phyloP scores from a whole-genome alignment of 2,888 invertebrate species.

The Hypercompe scribonia region DNA sequence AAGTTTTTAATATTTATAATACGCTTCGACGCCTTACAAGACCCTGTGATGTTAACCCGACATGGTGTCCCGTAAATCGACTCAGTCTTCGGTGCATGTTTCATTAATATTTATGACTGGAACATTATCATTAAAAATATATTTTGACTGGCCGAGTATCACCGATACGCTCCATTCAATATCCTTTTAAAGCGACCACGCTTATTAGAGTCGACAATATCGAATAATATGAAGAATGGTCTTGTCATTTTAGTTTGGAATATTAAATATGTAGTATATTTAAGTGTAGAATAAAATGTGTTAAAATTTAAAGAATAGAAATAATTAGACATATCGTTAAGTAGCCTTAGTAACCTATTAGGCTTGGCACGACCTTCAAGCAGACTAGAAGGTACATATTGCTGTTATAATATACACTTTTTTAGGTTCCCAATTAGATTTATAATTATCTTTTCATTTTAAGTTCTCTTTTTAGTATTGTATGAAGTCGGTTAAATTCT shows the following conservation, averaged over 20 bases:
- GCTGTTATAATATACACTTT: no score
- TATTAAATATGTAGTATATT: conserved; percentile 12
- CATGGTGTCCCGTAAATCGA: conserved; percentile 64
- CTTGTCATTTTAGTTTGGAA: conserved; percentile 18
- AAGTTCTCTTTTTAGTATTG: no score
- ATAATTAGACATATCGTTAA: not conserved
- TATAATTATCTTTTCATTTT: no score
- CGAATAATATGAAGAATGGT: conserved; percentile 15
- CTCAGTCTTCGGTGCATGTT: conserved; percentile 68
- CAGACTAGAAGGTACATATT: no score
- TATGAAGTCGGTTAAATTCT: no score
- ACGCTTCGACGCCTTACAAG: conserved; percentile 47
- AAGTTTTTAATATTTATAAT: conserved; percentile 45
- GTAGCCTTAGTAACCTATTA: no score
- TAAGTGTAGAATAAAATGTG: not conserved
- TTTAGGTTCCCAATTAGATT: no score
- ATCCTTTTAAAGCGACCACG: conserved; percentile 57
- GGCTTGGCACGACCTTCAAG: no score
- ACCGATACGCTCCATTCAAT: conserved; percentile 64
- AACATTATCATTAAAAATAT: conserved; percentile 82
- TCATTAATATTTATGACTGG: conserved; percentile 83
- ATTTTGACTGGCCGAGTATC: conserved; percentile 71
- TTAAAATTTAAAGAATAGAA: not conserved
- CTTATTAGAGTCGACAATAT: conserved; percentile 41
- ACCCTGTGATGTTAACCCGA: conserved; percentile 60